These are phyloP conservation scores for Neodon shergylaensis DNA, from an alignment of 2,113 vertebrate genomes.

Conservation along the genomic window DNA sequence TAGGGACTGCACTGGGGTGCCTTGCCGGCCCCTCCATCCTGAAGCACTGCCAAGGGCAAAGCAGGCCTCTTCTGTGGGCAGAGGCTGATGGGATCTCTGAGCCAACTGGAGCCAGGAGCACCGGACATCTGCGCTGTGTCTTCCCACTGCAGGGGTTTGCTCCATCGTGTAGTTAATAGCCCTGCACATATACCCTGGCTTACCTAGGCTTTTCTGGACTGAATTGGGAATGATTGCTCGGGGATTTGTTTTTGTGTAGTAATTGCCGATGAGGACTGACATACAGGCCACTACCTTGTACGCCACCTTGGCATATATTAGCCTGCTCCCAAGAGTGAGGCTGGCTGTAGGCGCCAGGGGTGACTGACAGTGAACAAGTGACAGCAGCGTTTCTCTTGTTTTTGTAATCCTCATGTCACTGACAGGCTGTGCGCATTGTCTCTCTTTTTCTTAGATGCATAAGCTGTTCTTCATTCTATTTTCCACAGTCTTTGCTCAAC, in stretches of 20 bases:
- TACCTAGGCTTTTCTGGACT: constrained; percentile 16
- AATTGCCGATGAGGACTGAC: not conserved
- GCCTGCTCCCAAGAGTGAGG: not conserved
- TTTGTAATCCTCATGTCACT: not conserved
- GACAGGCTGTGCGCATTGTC: not conserved
- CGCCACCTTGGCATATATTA: not conserved
- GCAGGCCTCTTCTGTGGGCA: not conserved
- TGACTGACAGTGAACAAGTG: not conserved
- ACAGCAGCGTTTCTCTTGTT: not conserved
- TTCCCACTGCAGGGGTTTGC: not conserved
- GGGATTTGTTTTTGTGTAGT: not conserved
- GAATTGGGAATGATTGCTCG: not conserved
- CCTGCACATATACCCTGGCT: not conserved
- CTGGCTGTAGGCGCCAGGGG: not conserved
- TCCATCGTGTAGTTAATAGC: not conserved
- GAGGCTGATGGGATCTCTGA: not conserved
- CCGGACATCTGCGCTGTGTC: not conserved
- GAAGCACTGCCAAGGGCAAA: not conserved
- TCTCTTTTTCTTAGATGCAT: not conserved
- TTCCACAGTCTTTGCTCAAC: not conserved
- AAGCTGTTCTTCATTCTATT: not conserved
- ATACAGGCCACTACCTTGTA: not conserved
- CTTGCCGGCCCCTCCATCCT: not conserved
- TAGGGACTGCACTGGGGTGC: not conserved
- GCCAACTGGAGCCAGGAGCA: accelerated